Evolutionary conservation across 2,888 invertebrate genomes (phyloP), one percentile per base, ranked within the genome.

Genomic region (Netelia inedita): DNA sequence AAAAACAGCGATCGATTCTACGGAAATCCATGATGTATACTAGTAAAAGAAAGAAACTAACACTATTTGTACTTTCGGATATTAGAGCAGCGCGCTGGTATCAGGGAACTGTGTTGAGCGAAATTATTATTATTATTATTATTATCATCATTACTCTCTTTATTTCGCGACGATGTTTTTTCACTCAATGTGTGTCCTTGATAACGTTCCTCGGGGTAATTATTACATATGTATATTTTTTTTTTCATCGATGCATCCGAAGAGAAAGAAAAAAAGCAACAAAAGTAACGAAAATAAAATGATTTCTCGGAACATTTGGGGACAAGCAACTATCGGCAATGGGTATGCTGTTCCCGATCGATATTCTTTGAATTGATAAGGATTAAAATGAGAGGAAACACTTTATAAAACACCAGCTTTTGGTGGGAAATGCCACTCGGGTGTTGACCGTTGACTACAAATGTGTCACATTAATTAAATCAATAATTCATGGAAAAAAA

Each of bases 51-150:
- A 75, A 73, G 82, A 21, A 89, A 92, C 89, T 92, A 92, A 92
- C 91, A 91, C 91, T 92, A 90, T 92, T 92, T 93, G 92, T 93
- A 92, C 90, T 91, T 89, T 91, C 88, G 88, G 87, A 89, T 90
- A 88, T 91, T 75, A 85, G 89, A 85, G 88, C 89, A 92, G 89
- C 88, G 90, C 91, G 92, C 91, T 92, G 93, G 90, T 92, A 92
- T 92, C 93, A 92, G 92, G 92, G 93, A 93, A 92, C 92, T 90
- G 73, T 73, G 72, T 86, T 73, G 19, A 23, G 16, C 61, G 63
- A 69, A 73, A 46, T 55, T 73, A 53, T 71, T 23, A n/a, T 28
- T 61, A 11, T 61, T 8, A 19, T 59, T 10, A 21, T 55, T 73
- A 53, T 71, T 23, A n/a, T 28, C 23, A 11, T 61, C 16, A 19